Conservation (phyloP, 2,797 vertebrate species). For the Tokudaia muenninki region DNA sequence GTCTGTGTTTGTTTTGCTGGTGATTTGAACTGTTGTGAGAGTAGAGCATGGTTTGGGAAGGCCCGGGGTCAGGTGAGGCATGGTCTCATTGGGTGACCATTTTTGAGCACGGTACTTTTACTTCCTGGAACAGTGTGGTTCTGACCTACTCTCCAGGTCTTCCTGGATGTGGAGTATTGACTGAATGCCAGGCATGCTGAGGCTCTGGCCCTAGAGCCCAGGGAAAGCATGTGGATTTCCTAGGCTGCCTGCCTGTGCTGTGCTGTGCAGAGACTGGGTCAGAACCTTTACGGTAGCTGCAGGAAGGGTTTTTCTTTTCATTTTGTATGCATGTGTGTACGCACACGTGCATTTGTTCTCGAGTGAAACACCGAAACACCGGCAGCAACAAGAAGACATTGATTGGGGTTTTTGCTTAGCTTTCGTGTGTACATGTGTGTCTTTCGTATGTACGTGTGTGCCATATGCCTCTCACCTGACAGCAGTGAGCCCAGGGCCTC, state of each 20-base stretch:
- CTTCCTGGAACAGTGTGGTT: neutral
- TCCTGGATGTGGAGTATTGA: constrained; percentile 14
- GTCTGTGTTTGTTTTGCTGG: neutral
- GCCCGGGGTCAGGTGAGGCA: neutral
- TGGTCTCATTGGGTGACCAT: constrained; percentile 45
- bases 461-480: neutral
- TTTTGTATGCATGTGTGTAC: neutral
- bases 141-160: constrained; percentile 10
- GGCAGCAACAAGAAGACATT: neutral
- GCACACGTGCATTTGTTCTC: neutral
- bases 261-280: neutral
- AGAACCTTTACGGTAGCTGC: constrained; percentile 44
- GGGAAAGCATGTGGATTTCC: neutral
- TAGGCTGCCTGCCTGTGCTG: neutral
- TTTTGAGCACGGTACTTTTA: constrained; percentile 13
- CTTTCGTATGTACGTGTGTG: no score
- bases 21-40: neutral
- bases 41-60: neutral
- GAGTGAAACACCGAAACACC: neutral
- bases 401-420: constrained; percentile 43
- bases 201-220: neutral
- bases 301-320: neutral
- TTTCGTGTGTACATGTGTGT: neutral
- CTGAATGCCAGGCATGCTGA: neutral
- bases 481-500: neutral